Base-by-base conservation (phyloP, 2,113 vertebrate species). In the Pavo muticus region DNA sequence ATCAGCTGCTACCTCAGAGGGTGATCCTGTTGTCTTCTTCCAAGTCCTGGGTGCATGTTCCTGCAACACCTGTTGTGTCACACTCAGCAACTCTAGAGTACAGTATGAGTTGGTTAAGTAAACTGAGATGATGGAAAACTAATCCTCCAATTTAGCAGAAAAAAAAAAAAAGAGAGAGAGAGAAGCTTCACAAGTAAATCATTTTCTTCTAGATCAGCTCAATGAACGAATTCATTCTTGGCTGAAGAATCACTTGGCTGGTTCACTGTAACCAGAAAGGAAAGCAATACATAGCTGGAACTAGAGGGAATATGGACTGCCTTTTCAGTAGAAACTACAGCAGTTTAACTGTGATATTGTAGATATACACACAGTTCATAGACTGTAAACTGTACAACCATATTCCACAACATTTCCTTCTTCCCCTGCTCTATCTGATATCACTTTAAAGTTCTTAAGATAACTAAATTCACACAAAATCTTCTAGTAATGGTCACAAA, bases 401-500 rank as follows among this genome's bases (percentile, higher is more conserved):
- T 32, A 47, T 93, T 91, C 67, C 74, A 64, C 20, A 64, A 82
- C 6, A 14, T 84, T 88, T 93, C 88, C 84, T 88, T 89, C 73
- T 52, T 81, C 42, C 65, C 67, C 50, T 71, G 77, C 79, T 54
- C 71, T 77, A 88, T 91, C 76, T 95, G 89, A 56, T 87, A 88
- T 4, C 82, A 77, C n/a, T 84, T 85, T 92, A 35, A 71, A 86
- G 70, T 68, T 76, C 79, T 91, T 76, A 65, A 67, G 75, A 83
- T 75, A 94, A 90, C 61, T 67, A 40, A 80, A 87, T 83, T 91
- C 56, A 77, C 65, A 69, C 35, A 30, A 81, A 93, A 52, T 63
- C 61, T 50, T 78, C 56, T 17, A 68, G 37, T 91, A 64, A 84
- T 69, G 73, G 81, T 78, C 73, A 87, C 74, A 96, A 93, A 96